Conservation (phyloP, 2,113 vertebrate genomes). For the Phalacrocorax carbo region DNA sequence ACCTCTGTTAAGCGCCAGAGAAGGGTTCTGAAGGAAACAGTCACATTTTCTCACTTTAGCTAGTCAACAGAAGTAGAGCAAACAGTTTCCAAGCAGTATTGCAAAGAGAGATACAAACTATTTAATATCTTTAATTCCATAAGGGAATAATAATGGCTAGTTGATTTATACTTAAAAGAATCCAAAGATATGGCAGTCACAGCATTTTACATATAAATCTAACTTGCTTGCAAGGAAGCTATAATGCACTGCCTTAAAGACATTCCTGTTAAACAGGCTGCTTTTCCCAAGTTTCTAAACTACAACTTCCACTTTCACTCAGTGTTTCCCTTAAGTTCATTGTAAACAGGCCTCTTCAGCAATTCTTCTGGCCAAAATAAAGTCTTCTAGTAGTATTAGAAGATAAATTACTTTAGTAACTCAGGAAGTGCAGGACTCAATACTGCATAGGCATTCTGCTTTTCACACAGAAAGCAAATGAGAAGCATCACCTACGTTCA, state of each 20-base stretch:
- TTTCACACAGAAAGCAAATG: background rate
- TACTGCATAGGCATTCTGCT: background rate
- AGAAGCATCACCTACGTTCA: background rate
- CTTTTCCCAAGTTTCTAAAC: background rate
- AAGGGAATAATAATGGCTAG: background rate
- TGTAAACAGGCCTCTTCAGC: background rate
- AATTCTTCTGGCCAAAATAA: background rate
- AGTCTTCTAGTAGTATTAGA: background rate
- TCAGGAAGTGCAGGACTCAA: background rate
- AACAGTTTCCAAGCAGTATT: background rate
- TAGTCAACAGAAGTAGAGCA: background rate
- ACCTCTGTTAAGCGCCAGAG: background rate
- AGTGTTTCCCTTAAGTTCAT: background rate
- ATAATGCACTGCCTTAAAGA: background rate
- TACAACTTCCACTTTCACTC: background rate
- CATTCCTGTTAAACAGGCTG: background rate
- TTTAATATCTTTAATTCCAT: background rate
- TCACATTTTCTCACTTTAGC: background rate
- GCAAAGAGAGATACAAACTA: background rate
- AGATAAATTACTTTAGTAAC: background rate
- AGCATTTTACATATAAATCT: background rate
- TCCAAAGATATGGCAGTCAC: background rate
- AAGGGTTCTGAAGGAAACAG: background rate
- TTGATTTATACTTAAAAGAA: background rate
- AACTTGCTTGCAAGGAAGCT: background rate